Percentiles rank a stretch among this genome's conserved stretches.
These are phyloP conservation scores for Stomatorhinus walkeri DNA, from an alignment of 2,797 vertebrate species.

Conservation along the genomic window DNA sequence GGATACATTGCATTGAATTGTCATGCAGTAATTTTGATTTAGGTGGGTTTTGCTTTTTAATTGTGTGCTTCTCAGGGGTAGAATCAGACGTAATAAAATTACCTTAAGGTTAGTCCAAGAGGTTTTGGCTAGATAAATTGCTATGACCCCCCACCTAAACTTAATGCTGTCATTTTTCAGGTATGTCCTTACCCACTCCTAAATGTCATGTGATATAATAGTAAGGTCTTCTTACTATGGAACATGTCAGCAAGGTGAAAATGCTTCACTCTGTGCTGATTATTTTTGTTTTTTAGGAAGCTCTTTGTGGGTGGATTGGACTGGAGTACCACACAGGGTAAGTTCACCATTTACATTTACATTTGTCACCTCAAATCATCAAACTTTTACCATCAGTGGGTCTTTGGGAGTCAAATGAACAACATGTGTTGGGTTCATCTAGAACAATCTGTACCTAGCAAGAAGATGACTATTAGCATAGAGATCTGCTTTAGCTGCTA, in stretches of 20 bases:
- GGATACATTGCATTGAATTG: neutral
- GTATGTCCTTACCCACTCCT: neutral
- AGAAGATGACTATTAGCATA: neutral
- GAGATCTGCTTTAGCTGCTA: neutral
- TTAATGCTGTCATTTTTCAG: neutral
- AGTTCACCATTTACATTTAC: conserved; percentile 37
- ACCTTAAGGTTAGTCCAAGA: neutral
- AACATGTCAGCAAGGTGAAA: neutral
- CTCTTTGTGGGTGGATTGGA: conserved; percentile 98
- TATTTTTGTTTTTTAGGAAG: conserved; percentile 70
- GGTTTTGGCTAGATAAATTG: neutral
- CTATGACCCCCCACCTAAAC: neutral
- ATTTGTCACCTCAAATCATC: neutral
- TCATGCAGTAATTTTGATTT: neutral
- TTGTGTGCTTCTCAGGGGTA: neutral
- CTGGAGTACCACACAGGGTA: conserved; percentile 99
- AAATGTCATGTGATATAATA: neutral
- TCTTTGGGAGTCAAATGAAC: neutral
- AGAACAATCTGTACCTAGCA: neutral
- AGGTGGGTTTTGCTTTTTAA: neutral
- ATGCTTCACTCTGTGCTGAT: neutral
- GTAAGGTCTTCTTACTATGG: neutral
- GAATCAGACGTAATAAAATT: neutral
- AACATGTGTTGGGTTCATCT: neutral
- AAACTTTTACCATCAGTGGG: neutral